phyloP scores from a whole-genome alignment of 2,888 invertebrate species.

The Rhimphoctona megacephalus region DNA sequence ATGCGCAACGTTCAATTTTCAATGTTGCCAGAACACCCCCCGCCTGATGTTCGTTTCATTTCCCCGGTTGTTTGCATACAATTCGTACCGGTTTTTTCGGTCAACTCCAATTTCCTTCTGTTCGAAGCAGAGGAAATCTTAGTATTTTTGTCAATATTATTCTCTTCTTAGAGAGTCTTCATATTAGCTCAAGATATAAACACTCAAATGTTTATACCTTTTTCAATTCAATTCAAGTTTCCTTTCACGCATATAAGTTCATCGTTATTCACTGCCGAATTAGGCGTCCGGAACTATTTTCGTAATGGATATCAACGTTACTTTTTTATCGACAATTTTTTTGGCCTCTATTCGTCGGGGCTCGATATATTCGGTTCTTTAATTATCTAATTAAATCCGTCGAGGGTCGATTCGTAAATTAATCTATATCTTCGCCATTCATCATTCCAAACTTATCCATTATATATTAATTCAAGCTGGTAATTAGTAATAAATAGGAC shows the following conservation, averaged over 20 bases:
- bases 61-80: not conserved
- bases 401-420: not conserved
- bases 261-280: no score
- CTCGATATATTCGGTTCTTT: not conserved
- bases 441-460: conserved; percentile 9
- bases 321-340: no score
- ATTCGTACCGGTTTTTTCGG: not conserved
- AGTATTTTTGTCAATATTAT: not conserved
- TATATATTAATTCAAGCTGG: conserved; percentile 22
- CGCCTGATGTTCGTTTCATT: conserved; percentile 23
- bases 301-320: no score
- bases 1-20: conserved; percentile 33
- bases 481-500: conserved; percentile 8
- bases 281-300: no score
- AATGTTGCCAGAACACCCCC: conserved; percentile 20
- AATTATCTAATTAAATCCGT: not conserved
- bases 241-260: not conserved
- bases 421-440: conserved; percentile 6
- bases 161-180: not conserved
- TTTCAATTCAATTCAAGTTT: not conserved
- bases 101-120: not conserved
- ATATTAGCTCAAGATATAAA: no score
- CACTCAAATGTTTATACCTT: not conserved
- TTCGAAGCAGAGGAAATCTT: not conserved
- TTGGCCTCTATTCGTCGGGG: not conserved